Evolutionary conservation across 2,113 vertebrate species (phyloP).

Genomic region (Labrus mixtus): DNA sequence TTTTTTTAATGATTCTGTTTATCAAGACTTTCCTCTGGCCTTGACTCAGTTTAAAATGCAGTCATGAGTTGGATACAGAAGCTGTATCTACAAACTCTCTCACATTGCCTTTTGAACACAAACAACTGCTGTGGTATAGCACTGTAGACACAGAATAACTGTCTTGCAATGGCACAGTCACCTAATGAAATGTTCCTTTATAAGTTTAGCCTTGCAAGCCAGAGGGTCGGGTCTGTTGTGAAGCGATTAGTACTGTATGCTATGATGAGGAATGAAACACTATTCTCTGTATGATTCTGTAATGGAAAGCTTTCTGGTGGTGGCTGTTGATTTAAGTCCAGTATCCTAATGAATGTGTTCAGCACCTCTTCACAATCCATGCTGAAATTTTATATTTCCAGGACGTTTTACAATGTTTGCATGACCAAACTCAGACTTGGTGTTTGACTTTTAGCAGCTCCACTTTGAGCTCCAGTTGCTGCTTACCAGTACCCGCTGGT

Average conservation of each 20-base stretch:
- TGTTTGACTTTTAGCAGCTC: constrained; percentile 47
- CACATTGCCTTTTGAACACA: constrained; percentile 67
- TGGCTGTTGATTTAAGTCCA: constrained; percentile 1
- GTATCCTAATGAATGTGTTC: constrained; percentile 67
- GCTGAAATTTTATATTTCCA: constrained; percentile 43
- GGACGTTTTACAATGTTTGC: constrained; percentile 50
- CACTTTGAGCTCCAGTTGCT: constrained; percentile 50
- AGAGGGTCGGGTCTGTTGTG: constrained; percentile 34
- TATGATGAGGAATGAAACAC: constrained; percentile 23
- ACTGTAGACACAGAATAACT: constrained; percentile 29
- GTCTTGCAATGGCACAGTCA: constrained; percentile 31
- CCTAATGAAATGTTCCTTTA: constrained; percentile 19
- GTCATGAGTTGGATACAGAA: constrained; percentile 46
- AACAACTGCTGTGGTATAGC: constrained; percentile 56
- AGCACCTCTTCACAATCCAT: constrained; percentile 55
- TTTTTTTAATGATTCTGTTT: constrained; percentile 59
- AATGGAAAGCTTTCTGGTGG: constrained; percentile 45
- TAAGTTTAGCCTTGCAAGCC: constrained; percentile 45
- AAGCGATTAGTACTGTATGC: constrained; percentile 46
- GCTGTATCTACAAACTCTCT: constrained; percentile 53
- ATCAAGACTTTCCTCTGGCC: constrained; percentile 55
- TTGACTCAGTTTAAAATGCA: constrained; percentile 44
- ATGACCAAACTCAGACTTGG: constrained; percentile 72
- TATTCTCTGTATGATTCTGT: constrained; percentile 34
- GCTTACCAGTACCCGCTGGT: constrained; percentile 63